phyloP scores from a whole-genome alignment of 2,797 vertebrate species.

The Neosilurus mollespiculum region DNA sequence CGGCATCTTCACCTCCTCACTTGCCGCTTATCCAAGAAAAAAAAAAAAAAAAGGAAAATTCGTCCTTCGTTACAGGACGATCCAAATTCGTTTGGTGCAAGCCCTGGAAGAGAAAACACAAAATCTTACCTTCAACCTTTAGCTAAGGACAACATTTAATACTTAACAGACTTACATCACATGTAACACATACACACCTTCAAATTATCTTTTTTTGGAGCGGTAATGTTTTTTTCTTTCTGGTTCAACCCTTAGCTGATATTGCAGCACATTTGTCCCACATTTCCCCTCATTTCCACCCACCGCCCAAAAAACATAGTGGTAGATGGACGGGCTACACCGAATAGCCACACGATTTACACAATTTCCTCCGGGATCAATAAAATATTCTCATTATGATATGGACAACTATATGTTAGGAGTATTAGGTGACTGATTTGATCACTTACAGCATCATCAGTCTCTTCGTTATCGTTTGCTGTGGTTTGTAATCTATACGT shows the following conservation, averaged over 20 bases:
- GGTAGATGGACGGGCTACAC: too few relatives aligned
- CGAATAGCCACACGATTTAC: not conserved
- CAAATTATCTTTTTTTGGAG: too few relatives aligned
- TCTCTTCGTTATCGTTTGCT: not conserved
- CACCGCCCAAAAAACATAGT: not conserved
- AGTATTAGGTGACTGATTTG: not conserved
- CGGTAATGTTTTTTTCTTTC: not conserved
- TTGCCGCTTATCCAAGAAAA: conserved; percentile 56
- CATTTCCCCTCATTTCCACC: not conserved
- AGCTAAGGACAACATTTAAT: not conserved
- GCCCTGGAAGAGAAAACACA: conserved; percentile 58
- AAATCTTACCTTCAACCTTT: not conserved
- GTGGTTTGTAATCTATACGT: not conserved
- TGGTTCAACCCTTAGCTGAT: not conserved
- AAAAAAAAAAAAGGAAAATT: conserved; percentile 37
- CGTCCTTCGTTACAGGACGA: conserved; percentile 57
- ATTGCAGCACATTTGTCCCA: not conserved
- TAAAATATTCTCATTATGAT: too few relatives aligned
- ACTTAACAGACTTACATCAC: not conserved
- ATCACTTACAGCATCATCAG: not conserved
- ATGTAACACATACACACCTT: too few relatives aligned
- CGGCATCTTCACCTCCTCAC: conserved; percentile 82
- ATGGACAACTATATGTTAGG: not conserved
- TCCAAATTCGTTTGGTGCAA: conserved; percentile 48
- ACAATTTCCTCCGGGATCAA: too few relatives aligned